phyloP scores from a whole-genome alignment of 2,888 invertebrate species.

The Calameuta pallipes region DNA sequence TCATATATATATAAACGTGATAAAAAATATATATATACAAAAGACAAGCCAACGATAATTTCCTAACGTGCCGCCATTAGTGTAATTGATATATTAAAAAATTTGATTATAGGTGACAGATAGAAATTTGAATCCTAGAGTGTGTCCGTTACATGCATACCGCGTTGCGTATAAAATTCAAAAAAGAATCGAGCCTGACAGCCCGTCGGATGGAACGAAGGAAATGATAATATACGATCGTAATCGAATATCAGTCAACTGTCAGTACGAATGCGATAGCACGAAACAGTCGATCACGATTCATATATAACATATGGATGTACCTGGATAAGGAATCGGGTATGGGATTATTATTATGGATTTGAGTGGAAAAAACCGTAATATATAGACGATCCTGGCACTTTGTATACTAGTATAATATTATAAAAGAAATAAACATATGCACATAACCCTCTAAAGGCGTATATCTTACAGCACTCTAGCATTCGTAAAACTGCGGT shows the following conservation, averaged over 20 bases:
- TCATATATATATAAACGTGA: not conserved
- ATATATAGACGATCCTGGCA: not conserved
- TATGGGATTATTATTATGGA: not conserved
- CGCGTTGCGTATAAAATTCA: constrained; percentile 27
- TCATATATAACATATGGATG: not conserved
- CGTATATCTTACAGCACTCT: constrained; percentile 65
- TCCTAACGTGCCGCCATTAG: not conserved
- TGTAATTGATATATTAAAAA: constrained; percentile 31
- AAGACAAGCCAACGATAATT: not conserved
- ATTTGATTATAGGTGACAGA: constrained; percentile 51
- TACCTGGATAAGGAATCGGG: not conserved
- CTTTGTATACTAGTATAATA: constrained; percentile 23
- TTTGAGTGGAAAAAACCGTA: not conserved
- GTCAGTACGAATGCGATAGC: not conserved
- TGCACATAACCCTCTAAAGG: constrained; percentile 63
- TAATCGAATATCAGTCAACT: not conserved
- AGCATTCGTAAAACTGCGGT: constrained; percentile 61
- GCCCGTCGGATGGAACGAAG: not conserved
- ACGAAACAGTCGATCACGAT: not conserved
- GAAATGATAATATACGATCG: not conserved
- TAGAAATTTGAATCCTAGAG: constrained; percentile 61
- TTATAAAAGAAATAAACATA: constrained; percentile 39
- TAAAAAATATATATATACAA: not conserved
- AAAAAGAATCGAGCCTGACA: not conserved
- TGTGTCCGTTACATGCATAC: constrained; percentile 61